Base-by-base conservation (phyloP, 2,888 invertebrate genomes). In the Diaphora mendica region DNA sequence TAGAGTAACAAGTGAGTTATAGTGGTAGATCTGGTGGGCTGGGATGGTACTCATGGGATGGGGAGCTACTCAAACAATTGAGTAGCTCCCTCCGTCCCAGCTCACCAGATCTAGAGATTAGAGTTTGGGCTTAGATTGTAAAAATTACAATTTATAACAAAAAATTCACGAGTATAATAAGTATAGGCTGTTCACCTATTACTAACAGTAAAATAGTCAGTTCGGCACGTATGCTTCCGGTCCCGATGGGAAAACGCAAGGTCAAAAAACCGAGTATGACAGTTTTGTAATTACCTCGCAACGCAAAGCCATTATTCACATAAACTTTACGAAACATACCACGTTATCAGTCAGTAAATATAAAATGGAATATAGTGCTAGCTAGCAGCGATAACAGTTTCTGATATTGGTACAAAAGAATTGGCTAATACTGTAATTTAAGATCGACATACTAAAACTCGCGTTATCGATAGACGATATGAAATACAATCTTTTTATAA, bases 371-470 rank as follows among this genome's bases (percentile, higher is more conserved):
- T 83, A 82, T 76, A 84, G 76, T 68, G 74, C 76, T 81, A 81
- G 83, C 79, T 71, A 82, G 76, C 70, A 68, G 64, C 84, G 88
- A 88, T 90, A 89, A 87, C 82, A 81, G 44, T 67, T 51, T 20
- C 78, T 84, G 86, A 89, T 87, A 88, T 77, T 74, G 77, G 75
- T 77, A 86, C 85, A 85, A 88, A 88, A 88, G 86, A 88, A 89
- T 86, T 85, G 82, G 68, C 70, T 78, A 71, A 79, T 71, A 72
- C 64, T 65, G 78, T 82, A 70, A 77, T 82, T 79, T 77, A 59
- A 74, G 48, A 73, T 77, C 59, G 68, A 62, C 66, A 51, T 42
- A 51, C 51, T 33, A 35, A 82, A 78, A 73, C 70, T 67, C 68
- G 17, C 55, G 55, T 84, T 79, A 80, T 81, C 78, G 72, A 64